Evolutionary conservation across 2,888 invertebrate genomes (phyloP).

Genomic region (Atherix ibis): DNA sequence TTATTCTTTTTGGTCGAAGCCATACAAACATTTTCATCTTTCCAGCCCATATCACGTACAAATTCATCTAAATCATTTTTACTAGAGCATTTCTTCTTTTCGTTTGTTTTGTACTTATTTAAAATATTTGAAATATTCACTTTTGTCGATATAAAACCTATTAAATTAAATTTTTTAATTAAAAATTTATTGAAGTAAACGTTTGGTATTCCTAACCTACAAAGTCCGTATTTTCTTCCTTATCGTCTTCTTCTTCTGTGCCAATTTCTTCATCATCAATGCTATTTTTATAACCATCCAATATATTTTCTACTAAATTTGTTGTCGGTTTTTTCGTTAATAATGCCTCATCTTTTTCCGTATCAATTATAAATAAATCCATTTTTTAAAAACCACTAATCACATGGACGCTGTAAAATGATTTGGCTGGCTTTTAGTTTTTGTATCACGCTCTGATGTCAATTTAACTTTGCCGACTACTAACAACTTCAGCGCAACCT

Average conservation of each 20-base stretch:
- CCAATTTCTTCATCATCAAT: constrained; percentile 11
- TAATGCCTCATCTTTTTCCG: constrained; percentile 21
- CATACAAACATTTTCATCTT: too few species aligned
- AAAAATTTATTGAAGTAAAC: constrained; percentile 10
- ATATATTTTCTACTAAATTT: not conserved
- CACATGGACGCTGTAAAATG: too few species aligned
- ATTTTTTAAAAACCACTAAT: constrained; percentile 13
- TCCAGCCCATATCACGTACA: constrained; percentile 17
- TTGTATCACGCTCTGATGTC: too few species aligned
- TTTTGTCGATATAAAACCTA: constrained; percentile 17
- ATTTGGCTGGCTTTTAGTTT: too few species aligned
- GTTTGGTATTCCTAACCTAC: constrained; percentile 9
- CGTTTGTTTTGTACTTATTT: constrained; percentile 9
- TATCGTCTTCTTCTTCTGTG: constrained; percentile 13
- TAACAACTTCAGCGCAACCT: too few species aligned
- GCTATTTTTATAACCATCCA: not conserved
- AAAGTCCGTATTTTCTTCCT: constrained; percentile 15
- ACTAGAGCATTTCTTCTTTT: constrained; percentile 15
- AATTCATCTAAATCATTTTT: constrained; percentile 13
- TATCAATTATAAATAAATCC: constrained; percentile 25
- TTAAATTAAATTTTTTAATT: constrained; percentile 9
- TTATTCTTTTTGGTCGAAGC: constrained; percentile 3
- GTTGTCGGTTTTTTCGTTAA: constrained; percentile 6
- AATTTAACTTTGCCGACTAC: too few species aligned
- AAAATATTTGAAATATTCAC: constrained; percentile 17